These are phyloP conservation scores for Drosophila leonis DNA, from an alignment of 2,888 invertebrate species.

Conservation along the genomic window DNA sequence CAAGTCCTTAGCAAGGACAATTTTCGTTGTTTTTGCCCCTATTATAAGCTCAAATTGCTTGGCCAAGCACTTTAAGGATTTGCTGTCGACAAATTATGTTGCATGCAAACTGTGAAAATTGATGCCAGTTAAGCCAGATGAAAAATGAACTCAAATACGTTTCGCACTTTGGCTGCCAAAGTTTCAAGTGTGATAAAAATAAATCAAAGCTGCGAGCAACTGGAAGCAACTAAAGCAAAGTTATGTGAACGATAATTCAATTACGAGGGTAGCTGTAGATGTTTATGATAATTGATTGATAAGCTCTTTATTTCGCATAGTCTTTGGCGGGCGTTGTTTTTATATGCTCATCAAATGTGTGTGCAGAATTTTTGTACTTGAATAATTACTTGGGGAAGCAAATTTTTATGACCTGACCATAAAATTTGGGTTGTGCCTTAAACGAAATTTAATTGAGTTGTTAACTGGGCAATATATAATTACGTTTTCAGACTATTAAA, in stretches of 20 bases:
- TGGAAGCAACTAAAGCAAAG: not conserved
- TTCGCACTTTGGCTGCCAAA: not conserved
- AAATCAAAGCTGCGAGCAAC: not conserved
- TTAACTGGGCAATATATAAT: not conserved
- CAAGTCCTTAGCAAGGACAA: not conserved
- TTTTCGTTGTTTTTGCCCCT: not conserved
- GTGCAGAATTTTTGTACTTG: not conserved
- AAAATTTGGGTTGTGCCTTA: not conserved
- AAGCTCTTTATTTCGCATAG: not conserved
- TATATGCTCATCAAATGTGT: not conserved
- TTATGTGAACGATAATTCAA: not conserved
- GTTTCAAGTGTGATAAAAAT: not conserved
- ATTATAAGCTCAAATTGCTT: constrained; percentile 44
- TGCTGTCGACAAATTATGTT: constrained; percentile 34
- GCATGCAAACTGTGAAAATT: constrained; percentile 42
- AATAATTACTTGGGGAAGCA: not conserved
- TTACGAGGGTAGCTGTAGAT: not conserved
- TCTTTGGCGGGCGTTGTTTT: not conserved
- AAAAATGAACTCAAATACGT: constrained; percentile 24
- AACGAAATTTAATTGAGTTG: constrained; percentile 1
- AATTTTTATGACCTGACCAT: not conserved
- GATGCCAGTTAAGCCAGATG: constrained; percentile 42
- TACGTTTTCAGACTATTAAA: not conserved
- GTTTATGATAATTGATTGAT: not conserved
- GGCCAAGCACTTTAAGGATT: constrained; percentile 36